These are phyloP conservation scores for Gephyroberyx darwinii DNA, from an alignment of 2,797 vertebrate genomes.

Conservation along the genomic window DNA sequence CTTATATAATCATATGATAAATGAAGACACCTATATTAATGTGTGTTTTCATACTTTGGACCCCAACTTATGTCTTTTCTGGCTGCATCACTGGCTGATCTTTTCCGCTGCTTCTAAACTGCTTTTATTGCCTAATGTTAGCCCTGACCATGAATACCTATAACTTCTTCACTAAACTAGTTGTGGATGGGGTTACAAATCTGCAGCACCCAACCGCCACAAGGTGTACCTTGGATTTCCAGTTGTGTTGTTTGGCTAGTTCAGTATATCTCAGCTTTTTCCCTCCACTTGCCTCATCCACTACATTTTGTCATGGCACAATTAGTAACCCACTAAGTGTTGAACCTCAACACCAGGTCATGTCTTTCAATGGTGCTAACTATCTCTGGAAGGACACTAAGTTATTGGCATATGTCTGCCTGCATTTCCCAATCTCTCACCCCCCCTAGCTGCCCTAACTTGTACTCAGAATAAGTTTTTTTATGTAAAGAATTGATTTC, in stretches of 20 bases:
- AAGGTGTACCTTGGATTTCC: neutral
- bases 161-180: neutral
- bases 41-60: no score
- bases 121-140: conserved; percentile 15
- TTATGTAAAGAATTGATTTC: conserved; percentile 2
- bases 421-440: neutral
- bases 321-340: no score
- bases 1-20: no score
- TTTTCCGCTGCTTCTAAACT: conserved; percentile 6
- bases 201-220: neutral
- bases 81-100: conserved; percentile 18
- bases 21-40: no score
- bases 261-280: neutral
- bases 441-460: neutral
- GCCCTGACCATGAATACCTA: conserved; percentile 27
- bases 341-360: no score
- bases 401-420: neutral
- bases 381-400: no score
- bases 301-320: neutral
- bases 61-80: neutral
- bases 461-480: no score
- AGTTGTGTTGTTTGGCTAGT: neutral
- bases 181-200: neutral
- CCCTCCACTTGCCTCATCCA: no score
- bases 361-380: no score